Base-by-base conservation (phyloP, 2,113 vertebrate genomes). In the Phalacrocorax carbo region DNA sequence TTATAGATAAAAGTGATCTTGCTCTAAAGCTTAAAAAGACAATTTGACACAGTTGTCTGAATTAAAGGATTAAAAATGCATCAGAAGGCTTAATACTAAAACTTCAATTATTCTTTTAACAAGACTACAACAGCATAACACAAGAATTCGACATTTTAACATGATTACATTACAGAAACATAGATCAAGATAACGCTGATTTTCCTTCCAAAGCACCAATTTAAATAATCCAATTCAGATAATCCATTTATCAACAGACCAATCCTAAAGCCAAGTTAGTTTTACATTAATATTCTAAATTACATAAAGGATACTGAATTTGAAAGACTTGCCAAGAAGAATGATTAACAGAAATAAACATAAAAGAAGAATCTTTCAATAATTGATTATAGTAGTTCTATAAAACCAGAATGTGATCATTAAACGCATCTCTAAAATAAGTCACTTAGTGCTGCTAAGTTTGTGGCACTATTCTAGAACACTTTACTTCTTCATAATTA, bases 141-240 rank as follows among this genome's bases (percentile, higher is more conserved):
- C 5, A 57, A 61, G 42, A 85, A 46, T 55, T 25, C 34, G 17
- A 17, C 7, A 36, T 69, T 78, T 91, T 51, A 77, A 73, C 27
- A 40, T 11, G 18, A 80, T 48, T 77, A 30, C 4, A 1, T 61
- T 70, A 90, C 27, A 88, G 29, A 81, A 92, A 75, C 7, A 36
- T 2, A 51, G 9, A 82, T 69, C 11, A 69, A 93, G 30, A 77
- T n/a, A 42, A 76, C 36, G 21, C 21, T 73, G 13, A 77, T 83
- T n/a, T 92, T 92, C 71, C 55, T 82, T 91, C 86, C n/a, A 78
- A 88, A 86, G 65, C 22, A 81, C 14, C 34, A 66, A n/a, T 70
- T 86, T 60, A 78, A 62, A 70, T 25, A 51, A 79, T 40, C 15
- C 46, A 48, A 32, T 69, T 86, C 58, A 77, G 57, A 66, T 22